A percentile compares a stretch with the other conserved stretches of the same genome.
Conservation (phyloP, 2,797 vertebrate species). For the Chelidonichthys spinosus region DNA sequence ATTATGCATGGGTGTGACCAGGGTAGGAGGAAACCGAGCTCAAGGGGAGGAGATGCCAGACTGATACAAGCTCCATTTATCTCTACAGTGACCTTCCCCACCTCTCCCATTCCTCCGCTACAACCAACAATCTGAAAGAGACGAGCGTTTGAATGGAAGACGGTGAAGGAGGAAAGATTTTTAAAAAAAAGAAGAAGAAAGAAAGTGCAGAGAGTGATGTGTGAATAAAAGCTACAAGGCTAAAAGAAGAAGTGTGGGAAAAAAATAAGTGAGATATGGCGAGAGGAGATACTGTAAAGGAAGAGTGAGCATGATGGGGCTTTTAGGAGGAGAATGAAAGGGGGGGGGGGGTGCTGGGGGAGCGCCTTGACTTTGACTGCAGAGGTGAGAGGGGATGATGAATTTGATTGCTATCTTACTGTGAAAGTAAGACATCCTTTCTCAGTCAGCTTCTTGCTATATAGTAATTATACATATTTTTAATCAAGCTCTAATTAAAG, state of each 20-base stretch:
- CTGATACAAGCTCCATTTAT: conserved; percentile 63
- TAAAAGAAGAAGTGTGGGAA: conserved; percentile 6
- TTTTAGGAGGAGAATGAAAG: conserved; percentile 22
- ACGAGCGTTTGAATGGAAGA: neutral
- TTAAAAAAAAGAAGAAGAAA: conserved; percentile 13
- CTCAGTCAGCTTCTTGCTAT: neutral
- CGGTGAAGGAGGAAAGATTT: conserved; percentile 4
- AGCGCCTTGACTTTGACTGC: conserved; percentile 47
- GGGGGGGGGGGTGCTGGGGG: neutral
- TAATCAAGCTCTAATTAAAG: neutral
- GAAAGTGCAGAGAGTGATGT: neutral
- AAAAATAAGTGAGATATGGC: conserved; percentile 12
- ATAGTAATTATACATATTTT: neutral
- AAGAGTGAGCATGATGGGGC: neutral
- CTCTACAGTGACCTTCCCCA: conserved; percentile 60
- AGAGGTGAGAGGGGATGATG: conserved; percentile 55
- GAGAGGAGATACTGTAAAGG: neutral
- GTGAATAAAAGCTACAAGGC: conserved; percentile 31
- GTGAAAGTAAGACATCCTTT: neutral
- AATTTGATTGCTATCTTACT: conserved; percentile 50
- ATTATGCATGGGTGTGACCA: conserved; percentile 61
- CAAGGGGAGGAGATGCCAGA: conserved; percentile 57
- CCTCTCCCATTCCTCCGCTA: conserved; percentile 21
- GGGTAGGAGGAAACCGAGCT: conserved; percentile 58
- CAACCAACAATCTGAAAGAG: conserved; percentile 21